These are phyloP conservation scores for Albula glossodonta DNA, from an alignment of 2,113 vertebrate genomes.

Conservation along the genomic window DNA sequence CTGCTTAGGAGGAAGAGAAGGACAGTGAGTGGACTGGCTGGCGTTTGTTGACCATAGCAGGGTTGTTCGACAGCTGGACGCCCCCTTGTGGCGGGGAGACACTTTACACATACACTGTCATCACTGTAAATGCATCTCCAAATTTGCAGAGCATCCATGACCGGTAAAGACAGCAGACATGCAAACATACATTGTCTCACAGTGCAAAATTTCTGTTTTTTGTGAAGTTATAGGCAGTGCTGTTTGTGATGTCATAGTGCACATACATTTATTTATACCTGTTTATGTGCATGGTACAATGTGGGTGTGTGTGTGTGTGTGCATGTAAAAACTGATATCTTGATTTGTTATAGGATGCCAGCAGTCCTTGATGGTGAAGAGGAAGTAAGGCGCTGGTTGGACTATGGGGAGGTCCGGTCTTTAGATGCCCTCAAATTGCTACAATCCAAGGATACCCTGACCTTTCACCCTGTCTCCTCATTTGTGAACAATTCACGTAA, in stretches of 20 bases:
- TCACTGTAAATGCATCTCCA: conserved; percentile 85
- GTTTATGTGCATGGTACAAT: neutral
- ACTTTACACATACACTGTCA: conserved; percentile 86
- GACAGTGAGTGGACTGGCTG: conserved; percentile 74
- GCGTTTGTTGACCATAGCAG: conserved; percentile 89
- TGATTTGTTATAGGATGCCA: conserved; percentile 81
- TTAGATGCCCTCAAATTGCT: conserved; percentile 85
- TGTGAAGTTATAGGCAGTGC: neutral
- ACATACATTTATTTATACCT: neutral
- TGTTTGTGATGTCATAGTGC: neutral
- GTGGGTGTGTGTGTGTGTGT: neutral
- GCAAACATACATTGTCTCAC: neutral
- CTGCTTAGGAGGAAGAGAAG: conserved; percentile 51
- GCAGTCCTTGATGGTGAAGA: conserved; percentile 90
- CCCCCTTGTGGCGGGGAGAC: conserved; percentile 78
- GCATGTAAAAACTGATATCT: neutral
- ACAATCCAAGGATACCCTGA: conserved; percentile 76
- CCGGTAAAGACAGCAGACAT: conserved; percentile 61
- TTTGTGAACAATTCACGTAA: conserved; percentile 87
- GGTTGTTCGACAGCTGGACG: conserved; percentile 94
- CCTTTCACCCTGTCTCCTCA: conserved; percentile 85
- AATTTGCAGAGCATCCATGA: conserved; percentile 82
- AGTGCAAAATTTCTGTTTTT: neutral
- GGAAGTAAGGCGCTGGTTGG: conserved; percentile 85
- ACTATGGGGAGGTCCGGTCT: conserved; percentile 85